Evolutionary conservation across 1,140 invertebrate species (phyloP).

Genomic region (Eciton burchellii): DNA sequence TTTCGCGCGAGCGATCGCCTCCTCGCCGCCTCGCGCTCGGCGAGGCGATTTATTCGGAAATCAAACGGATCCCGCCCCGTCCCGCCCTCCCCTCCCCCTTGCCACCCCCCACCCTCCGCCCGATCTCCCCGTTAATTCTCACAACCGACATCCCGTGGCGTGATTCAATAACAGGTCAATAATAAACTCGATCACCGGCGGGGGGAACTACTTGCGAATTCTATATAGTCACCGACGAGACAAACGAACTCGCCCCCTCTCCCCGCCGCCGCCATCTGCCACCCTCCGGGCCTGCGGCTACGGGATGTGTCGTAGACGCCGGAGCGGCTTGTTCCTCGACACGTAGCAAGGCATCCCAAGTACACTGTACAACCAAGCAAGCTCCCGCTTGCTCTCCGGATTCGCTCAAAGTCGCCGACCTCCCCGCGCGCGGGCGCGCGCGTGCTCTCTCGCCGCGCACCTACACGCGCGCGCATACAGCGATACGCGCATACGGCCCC

Average conservation of each 20-base stretch:
- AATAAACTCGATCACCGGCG: constrained; percentile 50
- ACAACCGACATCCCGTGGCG: not conserved
- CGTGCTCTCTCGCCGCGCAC: no score
- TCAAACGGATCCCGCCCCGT: not conserved
- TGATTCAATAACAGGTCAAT: constrained; percentile 51
- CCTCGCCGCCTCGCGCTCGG: no score
- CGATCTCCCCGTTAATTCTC: constrained; percentile 2
- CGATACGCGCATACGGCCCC: not conserved
- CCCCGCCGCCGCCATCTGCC: not conserved
- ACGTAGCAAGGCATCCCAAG: constrained; percentile 47
- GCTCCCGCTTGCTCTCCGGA: not conserved
- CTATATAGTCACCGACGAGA: constrained; percentile 62
- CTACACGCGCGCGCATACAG: not conserved
- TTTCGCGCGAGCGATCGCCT: not conserved
- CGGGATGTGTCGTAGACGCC: constrained; percentile 66
- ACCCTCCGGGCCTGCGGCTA: constrained; percentile 63
- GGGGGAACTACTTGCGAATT: constrained; percentile 53
- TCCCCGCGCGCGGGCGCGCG: not conserved
- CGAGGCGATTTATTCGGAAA: constrained; percentile 2
- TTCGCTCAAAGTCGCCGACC: constrained; percentile 63
- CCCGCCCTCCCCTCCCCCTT: not conserved
- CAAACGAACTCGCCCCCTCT: no score
- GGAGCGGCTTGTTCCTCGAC: constrained; percentile 65
- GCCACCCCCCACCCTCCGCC: no score
- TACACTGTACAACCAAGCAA: constrained; percentile 66